Conservation (phyloP, 2,113 vertebrate species). For the Paralichthys olivaceus region DNA sequence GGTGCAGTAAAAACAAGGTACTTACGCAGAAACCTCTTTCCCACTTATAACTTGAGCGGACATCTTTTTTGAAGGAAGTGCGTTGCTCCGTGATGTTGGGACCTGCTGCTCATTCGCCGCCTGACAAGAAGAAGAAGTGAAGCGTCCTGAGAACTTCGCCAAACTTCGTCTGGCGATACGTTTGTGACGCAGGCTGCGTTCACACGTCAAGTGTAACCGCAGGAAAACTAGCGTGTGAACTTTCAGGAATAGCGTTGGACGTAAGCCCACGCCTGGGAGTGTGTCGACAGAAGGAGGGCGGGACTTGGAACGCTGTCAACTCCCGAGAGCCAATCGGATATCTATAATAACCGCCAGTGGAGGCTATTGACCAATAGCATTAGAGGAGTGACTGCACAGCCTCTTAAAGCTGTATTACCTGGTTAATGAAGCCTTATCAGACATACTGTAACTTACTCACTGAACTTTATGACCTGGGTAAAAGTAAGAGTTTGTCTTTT, state of each 20-base stretch:
- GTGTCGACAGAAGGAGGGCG: background rate
- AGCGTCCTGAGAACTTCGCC: background rate
- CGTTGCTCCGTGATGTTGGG: background rate
- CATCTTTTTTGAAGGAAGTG: constrained; percentile 62
- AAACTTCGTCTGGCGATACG: constrained; percentile 2
- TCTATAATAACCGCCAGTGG: fast-evolving
- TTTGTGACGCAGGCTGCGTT: background rate
- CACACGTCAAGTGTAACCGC: background rate
- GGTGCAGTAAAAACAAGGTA: background rate
- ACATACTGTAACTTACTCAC: no score
- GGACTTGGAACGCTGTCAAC: background rate
- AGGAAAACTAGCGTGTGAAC: constrained; percentile 13
- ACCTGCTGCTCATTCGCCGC: background rate
- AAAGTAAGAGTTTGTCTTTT: no score
- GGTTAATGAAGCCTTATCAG: no score
- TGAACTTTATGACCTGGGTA: no score
- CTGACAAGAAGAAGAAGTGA: background rate
- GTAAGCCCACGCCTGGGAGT: background rate
- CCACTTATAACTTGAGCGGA: constrained; percentile 82
- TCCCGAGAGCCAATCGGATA: constrained; percentile 43
- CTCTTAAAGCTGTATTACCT: no score
- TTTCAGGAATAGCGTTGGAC: constrained; percentile 43
- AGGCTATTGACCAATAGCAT: constrained; percentile 37
- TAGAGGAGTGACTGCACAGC: background rate
- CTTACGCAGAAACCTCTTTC: constrained; percentile 85